phyloP scores from a whole-genome alignment of 1,140 invertebrate genomes.

The Neuroterus valhalla region DNA sequence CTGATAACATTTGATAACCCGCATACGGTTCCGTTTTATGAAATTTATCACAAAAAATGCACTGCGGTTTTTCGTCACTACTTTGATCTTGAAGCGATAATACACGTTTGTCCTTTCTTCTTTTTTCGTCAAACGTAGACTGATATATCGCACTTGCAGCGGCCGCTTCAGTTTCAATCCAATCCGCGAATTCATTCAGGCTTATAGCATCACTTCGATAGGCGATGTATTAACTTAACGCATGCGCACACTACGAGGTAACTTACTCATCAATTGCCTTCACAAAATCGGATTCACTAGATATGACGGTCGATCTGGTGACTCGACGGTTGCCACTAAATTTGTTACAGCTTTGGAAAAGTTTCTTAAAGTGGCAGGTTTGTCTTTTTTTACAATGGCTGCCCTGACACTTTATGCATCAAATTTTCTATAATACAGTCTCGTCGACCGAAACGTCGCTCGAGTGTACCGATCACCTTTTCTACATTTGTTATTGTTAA shows the following conservation, averaged over 20 bases:
- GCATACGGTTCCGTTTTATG: not conserved
- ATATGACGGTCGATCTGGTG: not conserved
- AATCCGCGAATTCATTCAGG: too few relatives aligned
- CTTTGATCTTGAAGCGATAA: not conserved
- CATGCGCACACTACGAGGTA: not conserved
- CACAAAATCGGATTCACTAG: not conserved
- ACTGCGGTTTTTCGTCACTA: too few relatives aligned
- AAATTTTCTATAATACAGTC: not conserved
- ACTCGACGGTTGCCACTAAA: not conserved
- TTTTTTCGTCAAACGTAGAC: too few relatives aligned
- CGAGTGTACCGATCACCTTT: not conserved
- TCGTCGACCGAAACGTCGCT: not conserved
- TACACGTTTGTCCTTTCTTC: not conserved
- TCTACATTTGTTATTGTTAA: not conserved
- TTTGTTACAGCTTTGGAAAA: not conserved
- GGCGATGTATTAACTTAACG: too few relatives aligned
- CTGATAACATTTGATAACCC: not conserved
- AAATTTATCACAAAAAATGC: not conserved
- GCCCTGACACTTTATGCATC: not conserved
- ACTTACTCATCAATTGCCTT: not conserved
- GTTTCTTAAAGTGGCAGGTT: not conserved
- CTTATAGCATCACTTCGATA: too few relatives aligned
- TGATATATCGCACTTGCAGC: too few relatives aligned
- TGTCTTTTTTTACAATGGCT: not conserved
- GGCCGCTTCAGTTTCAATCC: too few relatives aligned